Evolutionary conservation across 2,797 vertebrate genomes (phyloP).

Genomic region (Mus minutoides): DNA sequence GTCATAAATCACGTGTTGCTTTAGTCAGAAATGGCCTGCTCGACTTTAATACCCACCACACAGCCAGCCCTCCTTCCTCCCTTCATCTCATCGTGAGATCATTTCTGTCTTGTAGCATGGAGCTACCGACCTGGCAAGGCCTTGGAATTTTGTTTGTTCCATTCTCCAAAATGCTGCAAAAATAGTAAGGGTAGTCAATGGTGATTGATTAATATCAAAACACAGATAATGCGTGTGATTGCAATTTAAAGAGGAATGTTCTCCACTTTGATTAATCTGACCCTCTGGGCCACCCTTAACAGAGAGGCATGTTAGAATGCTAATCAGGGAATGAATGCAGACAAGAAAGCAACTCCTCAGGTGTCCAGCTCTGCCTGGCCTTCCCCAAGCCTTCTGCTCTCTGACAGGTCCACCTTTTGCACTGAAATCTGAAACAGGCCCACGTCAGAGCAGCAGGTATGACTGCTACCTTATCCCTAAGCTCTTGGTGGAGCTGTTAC

Average conservation of each 20-base stretch:
- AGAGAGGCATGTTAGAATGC: slow-evolving; percentile 75
- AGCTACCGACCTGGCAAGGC: background rate
- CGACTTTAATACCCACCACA: slow-evolving; percentile 21
- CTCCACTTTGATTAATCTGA: slow-evolving; percentile 85
- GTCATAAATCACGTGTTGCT: slow-evolving; percentile 44
- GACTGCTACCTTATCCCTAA: background rate
- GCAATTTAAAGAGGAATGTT: slow-evolving; percentile 65
- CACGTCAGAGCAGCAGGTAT: background rate
- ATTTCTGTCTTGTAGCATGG: background rate
- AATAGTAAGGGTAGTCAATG: slow-evolving; percentile 69
- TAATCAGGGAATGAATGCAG: slow-evolving; percentile 79
- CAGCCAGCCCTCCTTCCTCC: background rate
- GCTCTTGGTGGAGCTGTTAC: background rate
- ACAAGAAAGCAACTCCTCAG: background rate
- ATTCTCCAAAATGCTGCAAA: slow-evolving; percentile 48
- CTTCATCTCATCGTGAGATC: background rate
- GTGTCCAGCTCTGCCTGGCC: background rate
- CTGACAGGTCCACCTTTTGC: background rate
- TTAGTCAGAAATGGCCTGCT: slow-evolving; percentile 61
- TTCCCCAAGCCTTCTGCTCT: background rate
- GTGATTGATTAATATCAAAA: slow-evolving; percentile 77
- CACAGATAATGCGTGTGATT: slow-evolving; percentile 76
- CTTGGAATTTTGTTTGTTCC: slow-evolving; percentile 3
- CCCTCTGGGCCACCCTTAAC: slow-evolving; percentile 75
- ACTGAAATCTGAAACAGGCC: background rate